Evolutionary conservation across 1,140 invertebrate genomes (phyloP).

Genomic region (Drosophila obscura): DNA sequence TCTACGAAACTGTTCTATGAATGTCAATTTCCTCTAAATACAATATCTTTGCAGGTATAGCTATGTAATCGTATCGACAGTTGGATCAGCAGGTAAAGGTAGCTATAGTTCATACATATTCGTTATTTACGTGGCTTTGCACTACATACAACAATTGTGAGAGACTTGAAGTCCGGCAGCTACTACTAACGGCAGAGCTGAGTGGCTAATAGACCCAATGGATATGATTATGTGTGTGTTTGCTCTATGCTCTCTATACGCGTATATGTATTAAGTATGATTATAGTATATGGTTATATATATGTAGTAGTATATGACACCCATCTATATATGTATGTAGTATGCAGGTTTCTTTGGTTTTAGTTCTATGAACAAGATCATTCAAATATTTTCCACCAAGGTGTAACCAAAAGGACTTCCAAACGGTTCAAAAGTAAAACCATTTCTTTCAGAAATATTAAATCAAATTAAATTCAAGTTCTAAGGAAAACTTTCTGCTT

Average conservation of each 20-base stretch:
- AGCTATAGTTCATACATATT: slow-evolving; percentile 29
- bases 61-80: slow-evolving; percentile 30
- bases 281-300: slow-evolving; percentile 10
- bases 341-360: slow-evolving; percentile 4
- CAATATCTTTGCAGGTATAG: not conserved
- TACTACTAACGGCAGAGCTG: slow-evolving; percentile 29
- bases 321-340: not conserved
- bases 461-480: not conserved
- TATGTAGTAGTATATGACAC: slow-evolving; percentile 7
- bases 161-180: slow-evolving; percentile 63
- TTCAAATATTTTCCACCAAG: not conserved
- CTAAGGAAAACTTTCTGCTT: not conserved
- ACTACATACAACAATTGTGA: slow-evolving; percentile 52
- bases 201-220: slow-evolving; percentile 65
- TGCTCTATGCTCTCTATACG: slow-evolving; percentile 11
- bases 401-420: no score
- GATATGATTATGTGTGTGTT: slow-evolving; percentile 61
- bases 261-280: not conserved
- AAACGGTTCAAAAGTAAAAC: slow-evolving; percentile 1
- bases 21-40: slow-evolving; percentile 37
- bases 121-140: slow-evolving; percentile 21
- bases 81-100: slow-evolving; percentile 18
- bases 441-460: slow-evolving; percentile 17
- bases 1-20: slow-evolving; percentile 17
- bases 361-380: slow-evolving; percentile 25